Percentiles rank a stretch among this genome's conserved stretches.
These are phyloP conservation scores for Phataginus tetradactyla DNA, from an alignment of 2,797 vertebrate species.

Conservation along the genomic window DNA sequence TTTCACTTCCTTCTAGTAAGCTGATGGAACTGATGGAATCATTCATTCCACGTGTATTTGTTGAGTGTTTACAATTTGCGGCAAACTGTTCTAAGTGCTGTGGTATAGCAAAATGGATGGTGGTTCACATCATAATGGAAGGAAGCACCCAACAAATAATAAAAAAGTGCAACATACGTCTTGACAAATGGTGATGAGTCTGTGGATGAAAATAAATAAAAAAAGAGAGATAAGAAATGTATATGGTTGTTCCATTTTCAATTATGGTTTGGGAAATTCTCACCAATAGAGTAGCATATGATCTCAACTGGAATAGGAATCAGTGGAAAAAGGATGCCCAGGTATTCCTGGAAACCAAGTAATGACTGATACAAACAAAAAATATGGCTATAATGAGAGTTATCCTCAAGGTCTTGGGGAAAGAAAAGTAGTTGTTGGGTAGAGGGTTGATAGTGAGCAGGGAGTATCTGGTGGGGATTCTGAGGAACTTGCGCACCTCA, in stretches of 20 bases:
- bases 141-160: background rate
- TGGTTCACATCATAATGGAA: background rate
- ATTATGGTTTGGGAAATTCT: background rate
- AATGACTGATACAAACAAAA: background rate
- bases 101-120: background rate
- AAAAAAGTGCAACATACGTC: background rate
- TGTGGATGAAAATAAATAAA: background rate
- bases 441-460: fast-evolving
- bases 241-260: background rate
- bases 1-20: background rate
- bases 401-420: background rate
- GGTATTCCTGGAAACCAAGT: background rate
- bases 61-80: background rate
- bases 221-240: background rate
- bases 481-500: background rate
- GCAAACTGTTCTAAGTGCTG: background rate
- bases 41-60: background rate
- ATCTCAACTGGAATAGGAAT: background rate
- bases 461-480: background rate
- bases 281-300: background rate
- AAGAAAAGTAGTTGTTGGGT: background rate
- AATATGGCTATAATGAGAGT: background rate
- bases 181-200: background rate
- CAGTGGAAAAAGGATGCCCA: background rate
- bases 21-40: background rate